Evolutionary conservation across 2,113 vertebrate genomes (phyloP).

Genomic region (Nesogale talazaci): DNA sequence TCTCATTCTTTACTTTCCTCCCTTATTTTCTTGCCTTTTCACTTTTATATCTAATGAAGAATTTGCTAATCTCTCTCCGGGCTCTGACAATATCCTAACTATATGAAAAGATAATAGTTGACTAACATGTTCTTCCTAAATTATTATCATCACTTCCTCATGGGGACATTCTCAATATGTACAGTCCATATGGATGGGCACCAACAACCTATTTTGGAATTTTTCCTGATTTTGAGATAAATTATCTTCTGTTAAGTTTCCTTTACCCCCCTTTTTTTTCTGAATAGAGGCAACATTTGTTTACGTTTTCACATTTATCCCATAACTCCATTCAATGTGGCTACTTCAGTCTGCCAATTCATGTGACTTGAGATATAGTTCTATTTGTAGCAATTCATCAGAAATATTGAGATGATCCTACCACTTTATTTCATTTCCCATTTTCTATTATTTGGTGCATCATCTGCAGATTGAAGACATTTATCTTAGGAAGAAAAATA

Average conservation of each 20-base stretch:
- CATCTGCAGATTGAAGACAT: neutral
- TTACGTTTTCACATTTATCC: neutral
- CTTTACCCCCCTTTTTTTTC: neutral
- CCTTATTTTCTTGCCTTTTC: neutral
- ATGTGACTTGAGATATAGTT: conserved; percentile 14
- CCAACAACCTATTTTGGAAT: neutral
- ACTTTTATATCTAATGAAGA: neutral
- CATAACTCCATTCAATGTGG: neutral
- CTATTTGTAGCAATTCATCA: neutral
- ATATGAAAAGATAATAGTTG: conserved; percentile 8
- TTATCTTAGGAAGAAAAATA: neutral
- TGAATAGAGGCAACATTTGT: neutral
- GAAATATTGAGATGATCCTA: neutral
- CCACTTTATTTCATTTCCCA: neutral
- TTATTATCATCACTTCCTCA: neutral
- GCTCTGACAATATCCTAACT: neutral
- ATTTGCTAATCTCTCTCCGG: neutral
- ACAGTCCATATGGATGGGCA: neutral
- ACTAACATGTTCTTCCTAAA: neutral
- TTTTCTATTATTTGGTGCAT: neutral
- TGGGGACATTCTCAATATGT: neutral
- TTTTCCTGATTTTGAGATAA: conserved; percentile 1
- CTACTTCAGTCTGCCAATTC: neutral
- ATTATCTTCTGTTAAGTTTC: neutral
- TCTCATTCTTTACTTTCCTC: neutral